phyloP scores from a whole-genome alignment of 2,113 vertebrate genomes.

The Lepidothrix coronata region DNA sequence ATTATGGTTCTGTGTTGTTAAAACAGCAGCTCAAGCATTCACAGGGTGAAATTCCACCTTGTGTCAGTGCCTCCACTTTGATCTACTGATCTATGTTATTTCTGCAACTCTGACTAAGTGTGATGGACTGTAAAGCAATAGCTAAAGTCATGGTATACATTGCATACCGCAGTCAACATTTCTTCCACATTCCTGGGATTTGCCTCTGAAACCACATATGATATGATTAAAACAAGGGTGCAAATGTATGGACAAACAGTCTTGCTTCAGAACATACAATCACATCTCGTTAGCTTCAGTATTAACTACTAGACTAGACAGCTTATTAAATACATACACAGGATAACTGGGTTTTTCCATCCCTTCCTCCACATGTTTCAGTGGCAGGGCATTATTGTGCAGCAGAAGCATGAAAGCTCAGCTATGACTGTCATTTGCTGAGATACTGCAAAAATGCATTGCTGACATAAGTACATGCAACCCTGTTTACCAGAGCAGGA shows the following conservation, averaged over 20 bases:
- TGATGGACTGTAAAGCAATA: slow-evolving; percentile 41
- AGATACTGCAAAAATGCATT: slow-evolving; percentile 42
- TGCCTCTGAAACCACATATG: not conserved
- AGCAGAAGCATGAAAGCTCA: not conserved
- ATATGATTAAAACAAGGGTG: slow-evolving; percentile 13
- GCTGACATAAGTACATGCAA: slow-evolving; percentile 19
- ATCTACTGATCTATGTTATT: slow-evolving; percentile 37
- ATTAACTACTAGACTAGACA: not conserved
- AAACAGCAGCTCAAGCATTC: slow-evolving; percentile 33
- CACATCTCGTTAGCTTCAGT: slow-evolving; percentile 4
- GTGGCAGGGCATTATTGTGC: not conserved
- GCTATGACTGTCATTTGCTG: slow-evolving; percentile 39
- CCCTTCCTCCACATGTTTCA: not conserved
- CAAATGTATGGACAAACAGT: not conserved
- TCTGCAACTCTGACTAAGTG: slow-evolving; percentile 7
- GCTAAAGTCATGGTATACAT: slow-evolving; percentile 6
- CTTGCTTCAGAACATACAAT: slow-evolving; percentile 17
- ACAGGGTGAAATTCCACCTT: slow-evolving; percentile 48
- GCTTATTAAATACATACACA: slow-evolving; percentile 23
- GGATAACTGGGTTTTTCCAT: slow-evolving; percentile 26
- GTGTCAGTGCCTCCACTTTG: slow-evolving; percentile 28
- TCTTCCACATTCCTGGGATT: slow-evolving; percentile 25
- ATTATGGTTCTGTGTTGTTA: not conserved
- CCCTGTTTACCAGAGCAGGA: not conserved
- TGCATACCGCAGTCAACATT: not conserved